Evolutionary conservation across 1,140 invertebrate species (phyloP).

Genomic region (Lepidurus couesii): DNA sequence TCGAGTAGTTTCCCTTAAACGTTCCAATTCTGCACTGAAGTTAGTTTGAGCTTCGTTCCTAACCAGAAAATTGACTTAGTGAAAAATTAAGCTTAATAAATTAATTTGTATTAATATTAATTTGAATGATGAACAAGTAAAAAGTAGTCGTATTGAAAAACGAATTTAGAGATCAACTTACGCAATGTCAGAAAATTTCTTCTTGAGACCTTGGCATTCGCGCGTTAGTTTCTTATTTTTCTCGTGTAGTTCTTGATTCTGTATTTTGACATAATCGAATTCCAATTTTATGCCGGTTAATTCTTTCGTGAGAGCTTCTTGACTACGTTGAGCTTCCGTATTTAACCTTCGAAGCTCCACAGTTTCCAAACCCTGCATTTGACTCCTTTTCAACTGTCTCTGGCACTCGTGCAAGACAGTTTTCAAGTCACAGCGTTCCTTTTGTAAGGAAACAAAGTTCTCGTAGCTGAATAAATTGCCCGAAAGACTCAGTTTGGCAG

Average conservation of each 20-base stretch:
- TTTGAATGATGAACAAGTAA: too few relatives aligned
- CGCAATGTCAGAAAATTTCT: neutral
- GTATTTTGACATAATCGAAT: neutral
- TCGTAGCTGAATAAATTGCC: neutral
- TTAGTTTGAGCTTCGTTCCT: neutral
- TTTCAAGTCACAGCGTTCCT: neutral
- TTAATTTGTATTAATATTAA: too few relatives aligned
- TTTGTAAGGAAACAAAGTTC: neutral
- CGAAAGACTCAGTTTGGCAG: neutral
- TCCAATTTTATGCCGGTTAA: neutral
- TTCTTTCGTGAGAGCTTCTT: neutral
- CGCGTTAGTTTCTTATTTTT: neutral
- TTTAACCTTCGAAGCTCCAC: neutral
- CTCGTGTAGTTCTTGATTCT: neutral
- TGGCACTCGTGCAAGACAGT: neutral
- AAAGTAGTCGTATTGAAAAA: too few relatives aligned
- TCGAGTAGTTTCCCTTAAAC: neutral
- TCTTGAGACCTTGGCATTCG: neutral
- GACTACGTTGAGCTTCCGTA: neutral
- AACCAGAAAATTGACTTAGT: neutral
- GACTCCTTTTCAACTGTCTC: neutral
- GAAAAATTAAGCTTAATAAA: too few relatives aligned
- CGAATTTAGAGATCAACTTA: neutral
- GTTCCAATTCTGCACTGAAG: neutral
- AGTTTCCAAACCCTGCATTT: neutral